These are phyloP conservation scores for Simalia tracyae DNA, from an alignment of 2,797 vertebrate species.

Conservation along the genomic window DNA sequence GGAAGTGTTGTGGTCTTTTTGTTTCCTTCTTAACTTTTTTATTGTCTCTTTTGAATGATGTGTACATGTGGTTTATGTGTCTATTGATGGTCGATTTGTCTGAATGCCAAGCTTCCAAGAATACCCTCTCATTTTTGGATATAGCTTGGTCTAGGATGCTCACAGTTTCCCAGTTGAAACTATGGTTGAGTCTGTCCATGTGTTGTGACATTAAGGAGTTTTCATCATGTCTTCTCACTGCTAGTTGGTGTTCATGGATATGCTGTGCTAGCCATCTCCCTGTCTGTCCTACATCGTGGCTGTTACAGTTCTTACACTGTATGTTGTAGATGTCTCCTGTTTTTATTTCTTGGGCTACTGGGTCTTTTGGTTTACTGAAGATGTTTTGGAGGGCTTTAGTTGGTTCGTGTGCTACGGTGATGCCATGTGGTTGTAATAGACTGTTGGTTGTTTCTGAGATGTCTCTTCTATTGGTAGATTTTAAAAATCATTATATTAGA, in stretches of 20 bases:
- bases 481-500: background rate
- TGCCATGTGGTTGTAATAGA: background rate
- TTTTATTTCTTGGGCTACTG: background rate
- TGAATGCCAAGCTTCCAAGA: too few relatives aligned
- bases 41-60: too few relatives aligned
- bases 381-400: background rate
- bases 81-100: too few relatives aligned
- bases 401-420: background rate
- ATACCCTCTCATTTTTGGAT: background rate
- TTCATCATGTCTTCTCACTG: background rate
- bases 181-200: background rate
- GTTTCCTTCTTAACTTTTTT: too few relatives aligned
- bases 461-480: background rate
- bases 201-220: background rate
- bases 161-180: background rate
- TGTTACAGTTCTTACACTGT: background rate
- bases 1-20: too few relatives aligned
- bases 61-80: too few relatives aligned
- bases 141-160: background rate
- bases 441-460: background rate
- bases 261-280: background rate
- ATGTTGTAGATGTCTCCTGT: background rate
- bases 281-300: background rate
- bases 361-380: background rate
- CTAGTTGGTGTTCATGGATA: background rate